Evolutionary conservation across 2,888 invertebrate genomes (phyloP), one percentile per base, ranked within the genome.

Genomic region (Metopia argyrocephala): DNA sequence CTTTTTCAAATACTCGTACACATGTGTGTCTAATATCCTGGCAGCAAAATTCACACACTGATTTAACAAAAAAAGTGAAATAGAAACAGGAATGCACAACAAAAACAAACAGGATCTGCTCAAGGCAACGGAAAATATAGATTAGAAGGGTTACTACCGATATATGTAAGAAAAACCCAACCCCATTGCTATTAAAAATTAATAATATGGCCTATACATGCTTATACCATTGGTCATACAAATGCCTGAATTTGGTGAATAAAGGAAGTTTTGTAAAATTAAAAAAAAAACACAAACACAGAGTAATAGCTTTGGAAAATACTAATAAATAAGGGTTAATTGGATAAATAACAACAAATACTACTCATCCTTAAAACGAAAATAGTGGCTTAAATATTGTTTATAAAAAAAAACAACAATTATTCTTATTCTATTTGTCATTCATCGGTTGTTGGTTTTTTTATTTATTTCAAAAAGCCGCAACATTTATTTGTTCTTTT

Each of bases 401-500:
- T 66, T n/a, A n/a, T n/a, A n/a, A n/a, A n/a, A n/a, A n/a, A n/a
- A n/a, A n/a, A n/a, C n/a, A n/a, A n/a, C n/a, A n/a, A n/a, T n/a
- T n/a, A n/a, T n/a, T 64, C 52, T 25, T 54, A 5, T 48, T 48
- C 5, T 25, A 3, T 28, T 61, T 27, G 38, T 38, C 38, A 38
- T 38, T 38, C 38, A 38, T 38, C 9, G 38, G 9, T 38, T 31
- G 59, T 59, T 21, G 25, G 25, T 48, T 27, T 48, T 27, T 57
- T 61, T 81, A 74, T 81, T 78, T 81, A 65, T 78, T 81, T 76
- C 65, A 54, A 61, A 81, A 81, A 81, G 73, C 80, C 80, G 80
- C 80, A 81, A 81, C 80, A 81, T 81, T 81, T 81, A 76, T 81
- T 76, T 81, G 70, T 74, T 74, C 54, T 61, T 48, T 64, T 38